Evolutionary conservation across 1,140 invertebrate genomes (phyloP).

Genomic region (Drosophila burlai): DNA sequence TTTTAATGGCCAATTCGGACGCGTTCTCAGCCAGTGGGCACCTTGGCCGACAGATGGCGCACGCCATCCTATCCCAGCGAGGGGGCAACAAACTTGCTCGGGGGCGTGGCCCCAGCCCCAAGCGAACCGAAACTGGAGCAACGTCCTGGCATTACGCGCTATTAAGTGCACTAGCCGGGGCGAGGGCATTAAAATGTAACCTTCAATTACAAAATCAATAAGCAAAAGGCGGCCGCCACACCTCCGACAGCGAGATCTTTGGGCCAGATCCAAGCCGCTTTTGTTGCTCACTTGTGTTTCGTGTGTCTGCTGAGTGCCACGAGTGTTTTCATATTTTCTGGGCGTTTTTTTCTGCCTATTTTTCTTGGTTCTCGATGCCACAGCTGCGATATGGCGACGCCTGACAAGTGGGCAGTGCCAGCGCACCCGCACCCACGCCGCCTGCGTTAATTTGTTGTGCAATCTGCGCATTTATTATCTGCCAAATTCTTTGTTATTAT

Average conservation of each 20-base stretch:
- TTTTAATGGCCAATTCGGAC: conserved; percentile 20
- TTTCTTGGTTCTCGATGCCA: conserved; percentile 37
- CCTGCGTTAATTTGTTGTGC: conserved; percentile 66
- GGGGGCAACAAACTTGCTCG: conserved; percentile 30
- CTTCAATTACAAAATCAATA: conserved; percentile 78
- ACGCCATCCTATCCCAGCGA: conserved; percentile 1
- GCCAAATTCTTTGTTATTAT: conserved; percentile 33
- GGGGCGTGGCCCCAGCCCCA: conserved; percentile 19
- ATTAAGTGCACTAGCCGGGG: conserved; percentile 35
- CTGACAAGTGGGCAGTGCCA: conserved; percentile 38
- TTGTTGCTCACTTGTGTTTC: conserved; percentile 28
- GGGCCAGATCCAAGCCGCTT: conserved; percentile 47
- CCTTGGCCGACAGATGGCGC: conserved; percentile 25
- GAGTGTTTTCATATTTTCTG: conserved; percentile 22
- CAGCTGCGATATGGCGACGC: conserved; percentile 49
- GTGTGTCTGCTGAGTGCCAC: conserved; percentile 14
- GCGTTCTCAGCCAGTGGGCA: background rate
- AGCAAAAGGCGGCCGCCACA: conserved; percentile 51
- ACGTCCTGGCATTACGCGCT: conserved; percentile 43
- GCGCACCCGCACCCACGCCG: conserved; percentile 14
- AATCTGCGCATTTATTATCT: conserved; percentile 69
- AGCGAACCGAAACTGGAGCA: conserved; percentile 41
- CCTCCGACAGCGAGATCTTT: conserved; percentile 41
- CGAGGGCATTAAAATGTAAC: conserved; percentile 63
- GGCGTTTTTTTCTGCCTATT: conserved; percentile 1